Percentiles rank a stretch among this genome's conserved stretches.
Evolutionary conservation across 2,888 invertebrate genomes (phyloP).

Genomic region (Tolmerus cingulatus): DNA sequence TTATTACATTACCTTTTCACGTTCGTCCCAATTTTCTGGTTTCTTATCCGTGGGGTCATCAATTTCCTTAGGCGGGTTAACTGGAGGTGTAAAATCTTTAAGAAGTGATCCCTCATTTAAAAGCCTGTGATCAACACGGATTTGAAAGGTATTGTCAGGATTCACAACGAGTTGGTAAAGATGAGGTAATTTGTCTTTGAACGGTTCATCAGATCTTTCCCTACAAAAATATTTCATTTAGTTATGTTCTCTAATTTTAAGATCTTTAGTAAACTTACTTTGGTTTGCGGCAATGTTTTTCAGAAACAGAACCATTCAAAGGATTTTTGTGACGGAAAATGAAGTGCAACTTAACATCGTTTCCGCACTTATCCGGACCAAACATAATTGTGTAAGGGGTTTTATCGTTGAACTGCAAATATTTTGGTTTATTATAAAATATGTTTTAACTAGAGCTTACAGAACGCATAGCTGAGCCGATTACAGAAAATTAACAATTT

Average conservation of each 20-base stretch:
- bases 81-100: conserved; percentile 90
- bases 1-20: conserved; percentile 69
- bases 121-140: conserved; percentile 83
- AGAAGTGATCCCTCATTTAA: conserved; percentile 87
- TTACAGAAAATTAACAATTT: neutral
- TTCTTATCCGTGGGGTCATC: conserved; percentile 87
- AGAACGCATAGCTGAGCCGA: neutral
- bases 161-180: conserved; percentile 80
- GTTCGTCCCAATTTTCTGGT: conserved; percentile 96
- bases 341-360: conserved; percentile 89
- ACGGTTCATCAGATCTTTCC: conserved; percentile 82
- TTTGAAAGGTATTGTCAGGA: conserved; percentile 81
- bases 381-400: conserved; percentile 99
- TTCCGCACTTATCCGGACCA: conserved; percentile 99
- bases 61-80: conserved; percentile 94
- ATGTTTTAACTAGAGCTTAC: neutral
- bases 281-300: conserved; percentile 96
- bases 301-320: conserved; percentile 84
- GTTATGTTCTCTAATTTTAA: neutral
- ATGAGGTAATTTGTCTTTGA: conserved; percentile 93
- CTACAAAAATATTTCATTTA: conserved; percentile 56
- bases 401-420: conserved; percentile 82
- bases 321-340: conserved; percentile 97
- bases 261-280: conserved; percentile 64
- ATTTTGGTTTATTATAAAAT: neutral